Evolutionary conservation across 2,797 vertebrate species (phyloP).

Genomic region (Trematomus bernacchii): DNA sequence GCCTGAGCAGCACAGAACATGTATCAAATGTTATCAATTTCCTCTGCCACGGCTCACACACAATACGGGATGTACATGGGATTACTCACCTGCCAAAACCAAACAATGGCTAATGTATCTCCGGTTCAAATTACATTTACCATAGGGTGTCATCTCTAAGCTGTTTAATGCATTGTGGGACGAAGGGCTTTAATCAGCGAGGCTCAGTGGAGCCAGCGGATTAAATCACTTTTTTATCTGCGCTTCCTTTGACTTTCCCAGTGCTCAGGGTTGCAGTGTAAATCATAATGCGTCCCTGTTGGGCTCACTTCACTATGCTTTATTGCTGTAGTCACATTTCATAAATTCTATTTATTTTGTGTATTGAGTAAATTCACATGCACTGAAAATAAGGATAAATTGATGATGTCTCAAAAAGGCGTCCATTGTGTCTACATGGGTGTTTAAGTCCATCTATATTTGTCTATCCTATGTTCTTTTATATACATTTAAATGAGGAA

Average conservation of each 20-base stretch:
- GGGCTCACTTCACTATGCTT: slow-evolving; percentile 78
- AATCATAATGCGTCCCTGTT: slow-evolving; percentile 80
- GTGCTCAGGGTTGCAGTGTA: slow-evolving; percentile 77
- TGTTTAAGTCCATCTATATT: background rate
- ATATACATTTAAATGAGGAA: background rate
- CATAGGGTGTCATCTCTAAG: slow-evolving; percentile 81
- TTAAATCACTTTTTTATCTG: slow-evolving; percentile 85
- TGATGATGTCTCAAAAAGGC: slow-evolving; percentile 36
- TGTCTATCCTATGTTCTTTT: background rate
- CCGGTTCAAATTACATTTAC: slow-evolving; percentile 78
- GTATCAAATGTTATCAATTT: slow-evolving; percentile 59
- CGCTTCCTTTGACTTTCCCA: slow-evolving; percentile 80
- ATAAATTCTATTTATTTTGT: slow-evolving; percentile 80
- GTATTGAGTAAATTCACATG: slow-evolving; percentile 72
- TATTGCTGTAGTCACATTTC: slow-evolving; percentile 80
- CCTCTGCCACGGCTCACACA: slow-evolving; percentile 50
- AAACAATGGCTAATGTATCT: slow-evolving; percentile 80
- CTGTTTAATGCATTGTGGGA: slow-evolving; percentile 83
- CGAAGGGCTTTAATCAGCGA: slow-evolving; percentile 78
- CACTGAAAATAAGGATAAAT: slow-evolving; percentile 63
- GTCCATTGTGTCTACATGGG: slow-evolving; percentile 5
- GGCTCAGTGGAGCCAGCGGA: slow-evolving; percentile 76
- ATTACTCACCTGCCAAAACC: slow-evolving; percentile 78
- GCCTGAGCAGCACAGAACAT: slow-evolving; percentile 16
- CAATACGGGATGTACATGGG: slow-evolving; percentile 50